Percentiles rank a stretch among this genome's conserved stretches.
These are phyloP conservation scores for Ptiloglossa arizonensis DNA, from an alignment of 1,140 invertebrate species.

Conservation along the genomic window DNA sequence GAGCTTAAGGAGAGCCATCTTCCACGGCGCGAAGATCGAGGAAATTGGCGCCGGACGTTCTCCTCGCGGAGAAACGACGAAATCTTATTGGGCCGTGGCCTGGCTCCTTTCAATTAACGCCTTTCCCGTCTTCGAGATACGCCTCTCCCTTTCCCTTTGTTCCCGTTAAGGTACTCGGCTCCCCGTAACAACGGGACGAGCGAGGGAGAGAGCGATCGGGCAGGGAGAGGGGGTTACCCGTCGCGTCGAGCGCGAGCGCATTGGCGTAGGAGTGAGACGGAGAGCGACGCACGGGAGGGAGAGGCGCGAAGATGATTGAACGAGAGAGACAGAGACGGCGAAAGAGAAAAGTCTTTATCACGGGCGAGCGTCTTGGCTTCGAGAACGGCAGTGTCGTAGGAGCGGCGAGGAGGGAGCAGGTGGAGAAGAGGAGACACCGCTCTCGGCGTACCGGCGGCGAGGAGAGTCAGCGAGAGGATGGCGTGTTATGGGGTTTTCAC, in stretches of 20 bases:
- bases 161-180: constrained; percentile 35
- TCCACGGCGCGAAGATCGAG: constrained; percentile 31
- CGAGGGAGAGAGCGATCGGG: neutral
- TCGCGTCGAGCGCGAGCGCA: neutral
- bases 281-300: constrained; percentile 1
- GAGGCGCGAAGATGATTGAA: neutral
- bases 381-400: constrained; percentile 54
- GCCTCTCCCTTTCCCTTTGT: constrained; percentile 65
- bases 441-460: constrained; percentile 35
- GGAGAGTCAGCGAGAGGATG: constrained; percentile 56
- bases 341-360: constrained; percentile 72
- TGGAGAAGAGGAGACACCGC: constrained; percentile 13
- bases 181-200: neutral
- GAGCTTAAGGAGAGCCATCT: constrained; percentile 27
- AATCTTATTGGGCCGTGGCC: constrained; percentile 63
- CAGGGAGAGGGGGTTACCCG: neutral
- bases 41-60: constrained; percentile 59
- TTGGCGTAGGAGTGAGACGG: constrained; percentile 1
- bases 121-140: constrained; percentile 64
- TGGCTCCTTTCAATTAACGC: constrained; percentile 76
- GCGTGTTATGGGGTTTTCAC: constrained; percentile 72
- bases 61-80: constrained; percentile 32
- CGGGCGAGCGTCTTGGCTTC: constrained; percentile 59
- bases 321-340: neutral
- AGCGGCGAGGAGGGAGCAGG: constrained; percentile 58